Conservation (phyloP, 2,888 invertebrate species). For the Phaedon cochleariae region DNA sequence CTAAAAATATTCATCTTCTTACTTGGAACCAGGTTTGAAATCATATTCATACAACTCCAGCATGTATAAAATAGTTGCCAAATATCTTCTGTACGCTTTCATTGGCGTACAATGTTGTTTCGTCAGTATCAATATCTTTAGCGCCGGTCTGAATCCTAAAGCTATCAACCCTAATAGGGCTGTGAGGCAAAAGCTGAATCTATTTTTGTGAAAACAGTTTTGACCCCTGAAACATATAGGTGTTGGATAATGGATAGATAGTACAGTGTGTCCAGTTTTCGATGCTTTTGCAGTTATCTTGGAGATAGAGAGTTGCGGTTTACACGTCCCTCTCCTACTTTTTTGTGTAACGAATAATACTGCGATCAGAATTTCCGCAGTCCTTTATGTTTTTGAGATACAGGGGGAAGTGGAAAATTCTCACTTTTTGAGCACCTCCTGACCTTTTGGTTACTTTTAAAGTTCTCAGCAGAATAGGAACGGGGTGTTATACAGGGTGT, state of each 20-base stretch:
- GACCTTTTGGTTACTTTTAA: too few relatives aligned
- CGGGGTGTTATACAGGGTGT: too few relatives aligned
- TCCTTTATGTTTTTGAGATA: too few relatives aligned
- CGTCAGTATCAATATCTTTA: conserved; percentile 75
- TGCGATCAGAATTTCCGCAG: too few relatives aligned
- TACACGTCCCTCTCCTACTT: too few relatives aligned
- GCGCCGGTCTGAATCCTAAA: conserved; percentile 77
- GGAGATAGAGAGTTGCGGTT: too few relatives aligned
- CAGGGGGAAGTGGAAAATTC: too few relatives aligned
- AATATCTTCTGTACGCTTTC: conserved; percentile 79
- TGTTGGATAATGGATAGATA: too few relatives aligned
- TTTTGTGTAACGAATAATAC: too few relatives aligned
- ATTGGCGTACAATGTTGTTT: conserved; percentile 72
- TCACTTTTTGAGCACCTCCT: too few relatives aligned
- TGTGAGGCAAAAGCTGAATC: conserved; percentile 73
- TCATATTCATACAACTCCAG: conserved; percentile 80
- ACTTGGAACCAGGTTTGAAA: conserved; percentile 70
- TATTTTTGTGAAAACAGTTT: conserved; percentile 73
- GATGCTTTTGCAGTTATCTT: neutral
- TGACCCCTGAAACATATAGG: conserved; percentile 69
- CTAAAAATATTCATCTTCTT: too few relatives aligned
- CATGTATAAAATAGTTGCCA: conserved; percentile 80
- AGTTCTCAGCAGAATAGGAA: too few relatives aligned
- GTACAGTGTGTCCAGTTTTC: neutral
- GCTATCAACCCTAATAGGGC: conserved; percentile 81